Percentiles rank a stretch among this genome's conserved stretches.
Evolutionary conservation across 2,113 vertebrate genomes (phyloP).

Genomic region (Hymenochirus boettgeri): DNA sequence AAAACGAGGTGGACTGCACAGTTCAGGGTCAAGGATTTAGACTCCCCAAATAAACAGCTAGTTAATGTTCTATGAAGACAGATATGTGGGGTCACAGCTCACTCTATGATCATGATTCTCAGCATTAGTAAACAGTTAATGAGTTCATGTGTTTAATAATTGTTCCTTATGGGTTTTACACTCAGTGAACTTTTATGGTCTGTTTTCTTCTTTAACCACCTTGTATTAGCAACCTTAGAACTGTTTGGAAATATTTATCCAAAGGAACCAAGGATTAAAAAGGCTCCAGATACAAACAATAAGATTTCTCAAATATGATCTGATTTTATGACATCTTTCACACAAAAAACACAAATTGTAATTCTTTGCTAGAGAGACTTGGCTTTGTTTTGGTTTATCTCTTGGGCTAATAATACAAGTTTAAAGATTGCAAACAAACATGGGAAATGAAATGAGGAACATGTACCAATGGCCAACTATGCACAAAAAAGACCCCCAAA

Average conservation of each 20-base stretch:
- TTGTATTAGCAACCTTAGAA: background rate
- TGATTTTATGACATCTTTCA: no score
- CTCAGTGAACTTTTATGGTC: constrained; percentile 23
- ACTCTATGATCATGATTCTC: constrained; percentile 9
- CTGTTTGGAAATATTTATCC: background rate
- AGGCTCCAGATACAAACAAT: no score
- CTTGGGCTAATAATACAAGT: no score
- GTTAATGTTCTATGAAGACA: constrained; percentile 38
- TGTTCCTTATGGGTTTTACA: constrained; percentile 27
- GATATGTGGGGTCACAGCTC: constrained; percentile 13
- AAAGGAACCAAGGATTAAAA: background rate
- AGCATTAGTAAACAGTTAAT: constrained; percentile 37
- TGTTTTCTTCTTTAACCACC: background rate
- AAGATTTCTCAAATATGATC: no score
- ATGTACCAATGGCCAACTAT: no score
- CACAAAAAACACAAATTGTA: no score
- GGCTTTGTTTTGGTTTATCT: no score
- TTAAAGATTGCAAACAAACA: no score
- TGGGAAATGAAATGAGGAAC: no score
- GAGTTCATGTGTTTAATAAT: constrained; percentile 41
- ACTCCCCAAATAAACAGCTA: background rate
- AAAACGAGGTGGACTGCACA: constrained; percentile 16
- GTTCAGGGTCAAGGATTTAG: constrained; percentile 37
- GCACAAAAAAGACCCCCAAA: no score
- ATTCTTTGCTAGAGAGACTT: no score